Percentiles rank a stretch among this genome's conserved stretches.
Conservation (phyloP, 2,797 vertebrate genomes). For the Coccyzus lansbergi region DNA sequence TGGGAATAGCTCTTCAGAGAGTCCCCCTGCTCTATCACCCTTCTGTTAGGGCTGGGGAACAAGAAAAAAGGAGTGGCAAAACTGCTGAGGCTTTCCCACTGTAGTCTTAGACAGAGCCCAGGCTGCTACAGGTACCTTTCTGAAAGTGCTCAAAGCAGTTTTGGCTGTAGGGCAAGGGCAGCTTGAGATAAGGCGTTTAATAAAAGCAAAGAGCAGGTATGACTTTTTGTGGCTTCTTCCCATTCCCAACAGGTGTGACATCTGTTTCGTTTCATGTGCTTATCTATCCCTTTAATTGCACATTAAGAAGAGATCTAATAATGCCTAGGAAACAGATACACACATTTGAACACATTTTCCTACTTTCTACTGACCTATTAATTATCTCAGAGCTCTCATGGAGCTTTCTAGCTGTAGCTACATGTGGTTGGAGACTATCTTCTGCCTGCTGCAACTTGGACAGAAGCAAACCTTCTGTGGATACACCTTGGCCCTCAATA, state of each 20-base stretch:
- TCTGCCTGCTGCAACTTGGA: background rate
- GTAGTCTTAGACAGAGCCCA: background rate
- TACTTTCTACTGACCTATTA: background rate
- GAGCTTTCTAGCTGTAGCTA: background rate
- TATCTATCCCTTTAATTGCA: constrained; percentile 31
- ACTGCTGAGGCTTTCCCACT: background rate
- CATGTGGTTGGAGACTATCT: background rate
- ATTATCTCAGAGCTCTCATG: constrained; percentile 1
- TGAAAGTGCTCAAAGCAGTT: background rate
- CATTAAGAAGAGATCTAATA: constrained; percentile 25
- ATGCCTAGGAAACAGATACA: background rate
- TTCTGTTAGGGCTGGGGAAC: background rate
- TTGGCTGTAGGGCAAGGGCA: background rate
- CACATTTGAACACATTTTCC: background rate
- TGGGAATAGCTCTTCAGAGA: background rate
- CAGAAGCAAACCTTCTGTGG: background rate
- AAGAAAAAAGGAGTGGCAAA: background rate
- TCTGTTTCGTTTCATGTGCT: background rate
- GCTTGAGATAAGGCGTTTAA: background rate
- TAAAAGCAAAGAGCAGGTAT: background rate
- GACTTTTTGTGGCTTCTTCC: background rate
- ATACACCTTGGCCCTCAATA: background rate
- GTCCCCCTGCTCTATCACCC: background rate
- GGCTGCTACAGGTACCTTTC: background rate
- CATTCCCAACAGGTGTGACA: background rate